Base-by-base conservation (phyloP, 2,113 vertebrate genomes). In the Acrocephalus arundinaceus region DNA sequence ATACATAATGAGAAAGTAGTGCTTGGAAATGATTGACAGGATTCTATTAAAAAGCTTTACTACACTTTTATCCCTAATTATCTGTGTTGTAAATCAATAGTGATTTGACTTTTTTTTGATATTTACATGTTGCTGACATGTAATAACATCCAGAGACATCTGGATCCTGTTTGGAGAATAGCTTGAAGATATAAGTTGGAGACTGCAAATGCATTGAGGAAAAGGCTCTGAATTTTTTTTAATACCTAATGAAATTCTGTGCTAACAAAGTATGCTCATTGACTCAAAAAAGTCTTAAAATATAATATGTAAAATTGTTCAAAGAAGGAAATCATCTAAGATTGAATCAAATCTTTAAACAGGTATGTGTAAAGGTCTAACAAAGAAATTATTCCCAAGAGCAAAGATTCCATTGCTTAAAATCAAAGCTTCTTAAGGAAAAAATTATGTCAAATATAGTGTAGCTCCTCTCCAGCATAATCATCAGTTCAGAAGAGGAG, bases 1-100 rank as follows among this genome's bases (percentile, higher is more conserved):
- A 99, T 95, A 98, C 95, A 96, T 97, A 97, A 98, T 98, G 97
- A 97, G 97, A 97, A 98, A 98, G 93, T 91, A 97, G 94, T 97
- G 89, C 95, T 97, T 97, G 87, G 96, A 96, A 95, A 96, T 99
- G 99, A 99, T 98, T 99, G 99, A 99, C 98, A 99, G 99, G 97
- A 98, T 98, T 98, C 98, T 97, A 98, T 99, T 99, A 98, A 97
- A 98, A 97, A 98, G 94, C 96, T 97, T 98, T 98, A 98, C 98
- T 96, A 89, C 91, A 97, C 80, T 95, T 95, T 98, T 97, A 97
- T 97, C 96, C 94, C 85, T 97, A 98, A 99, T 99, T 98, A 99
- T 98, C 97, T 96, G 79, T 97, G 96, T 96, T 98, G 97, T 98
- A 98, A 97, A 98, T 98, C 97, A 98, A 93, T 91, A 94, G 22